A percentile compares a stretch with the other conserved stretches of the same genome.
phyloP scores from a whole-genome alignment of 2,888 invertebrate genomes.

The Eudemis profundana region DNA sequence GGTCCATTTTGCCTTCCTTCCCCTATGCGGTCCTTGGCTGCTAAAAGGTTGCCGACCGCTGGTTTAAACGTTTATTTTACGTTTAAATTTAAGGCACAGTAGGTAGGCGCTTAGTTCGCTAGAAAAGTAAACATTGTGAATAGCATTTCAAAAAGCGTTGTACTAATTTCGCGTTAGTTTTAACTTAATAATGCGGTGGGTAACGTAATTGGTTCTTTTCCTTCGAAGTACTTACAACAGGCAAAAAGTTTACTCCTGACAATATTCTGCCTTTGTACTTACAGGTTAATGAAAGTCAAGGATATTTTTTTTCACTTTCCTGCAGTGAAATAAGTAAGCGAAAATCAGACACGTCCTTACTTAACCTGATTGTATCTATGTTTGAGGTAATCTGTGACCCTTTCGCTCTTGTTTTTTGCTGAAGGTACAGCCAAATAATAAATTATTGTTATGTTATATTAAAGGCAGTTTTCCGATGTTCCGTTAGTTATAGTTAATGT shows the following conservation, averaged over 20 bases:
- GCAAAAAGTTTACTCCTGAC: not conserved
- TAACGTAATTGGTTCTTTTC: slow-evolving; percentile 26
- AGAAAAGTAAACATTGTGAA: slow-evolving; percentile 15
- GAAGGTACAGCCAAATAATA: slow-evolving; percentile 17
- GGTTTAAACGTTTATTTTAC: too few relatives aligned
- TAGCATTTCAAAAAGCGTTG: slow-evolving; percentile 14
- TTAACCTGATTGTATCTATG: too few relatives aligned
- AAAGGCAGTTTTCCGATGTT: slow-evolving; percentile 13
- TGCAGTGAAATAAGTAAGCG: not conserved
- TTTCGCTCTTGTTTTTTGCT: not conserved
- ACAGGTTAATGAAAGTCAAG: too few relatives aligned
- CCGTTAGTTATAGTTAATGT: not conserved
- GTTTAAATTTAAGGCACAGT: slow-evolving; percentile 23
- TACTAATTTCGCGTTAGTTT: slow-evolving; percentile 11
- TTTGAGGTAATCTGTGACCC: slow-evolving; percentile 27
- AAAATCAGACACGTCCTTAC: not conserved
- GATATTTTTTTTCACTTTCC: too few relatives aligned
- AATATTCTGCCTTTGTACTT: slow-evolving; percentile 7
- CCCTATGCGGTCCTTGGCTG: too few relatives aligned
- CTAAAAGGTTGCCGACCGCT: too few relatives aligned
- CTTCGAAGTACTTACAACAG: slow-evolving; percentile 1
- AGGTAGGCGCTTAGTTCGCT: slow-evolving; percentile 10
- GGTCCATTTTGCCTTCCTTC: too few relatives aligned
- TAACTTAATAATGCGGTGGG: slow-evolving; percentile 35
- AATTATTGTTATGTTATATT: slow-evolving; percentile 18